A percentile compares a stretch with the other conserved stretches of the same genome.
Evolutionary conservation across 2,888 invertebrate genomes (phyloP).

Genomic region (Callosobruchus maculatus): DNA sequence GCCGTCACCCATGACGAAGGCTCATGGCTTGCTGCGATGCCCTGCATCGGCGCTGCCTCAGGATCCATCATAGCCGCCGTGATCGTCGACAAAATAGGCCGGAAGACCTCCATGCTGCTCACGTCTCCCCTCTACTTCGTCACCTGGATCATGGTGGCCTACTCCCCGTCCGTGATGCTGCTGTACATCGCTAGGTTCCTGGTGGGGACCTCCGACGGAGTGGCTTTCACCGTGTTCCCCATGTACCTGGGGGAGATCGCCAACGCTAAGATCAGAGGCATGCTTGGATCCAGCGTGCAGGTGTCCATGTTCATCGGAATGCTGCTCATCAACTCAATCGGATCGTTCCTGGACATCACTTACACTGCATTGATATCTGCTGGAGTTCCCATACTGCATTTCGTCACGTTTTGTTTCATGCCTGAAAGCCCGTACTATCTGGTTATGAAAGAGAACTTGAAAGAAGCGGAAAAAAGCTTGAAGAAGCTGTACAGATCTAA

Average conservation of each 20-base stretch:
- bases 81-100: conserved; percentile 62
- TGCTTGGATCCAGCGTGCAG: conserved; percentile 56
- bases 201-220: conserved; percentile 58
- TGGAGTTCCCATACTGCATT: conserved; percentile 48
- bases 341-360: conserved; percentile 50
- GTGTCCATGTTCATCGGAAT: conserved; percentile 54
- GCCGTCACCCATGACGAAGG: conserved; percentile 51
- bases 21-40: conserved; percentile 65
- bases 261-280: conserved; percentile 55
- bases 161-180: conserved; percentile 1
- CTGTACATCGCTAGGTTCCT: conserved; percentile 45
- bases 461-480: conserved; percentile 51
- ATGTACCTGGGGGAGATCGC: conserved; percentile 63
- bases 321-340: conserved; percentile 52
- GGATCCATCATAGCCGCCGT: conserved; percentile 61
- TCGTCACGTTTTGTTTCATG: conserved; percentile 52
- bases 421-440: conserved; percentile 59
- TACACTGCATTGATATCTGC: conserved; percentile 53
- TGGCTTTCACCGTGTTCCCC: conserved; percentile 49
- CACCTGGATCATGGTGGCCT: conserved; percentile 59
- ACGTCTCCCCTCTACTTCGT: conserved; percentile 57
- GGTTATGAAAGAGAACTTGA: conserved; percentile 45
- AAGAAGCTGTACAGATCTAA: conserved; percentile 49
- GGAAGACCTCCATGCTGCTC: conserved; percentile 60
- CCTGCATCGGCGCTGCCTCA: conserved; percentile 61